Evolutionary conservation across 2,888 invertebrate genomes (phyloP).

Genomic region (Eupithecia pulchellata): DNA sequence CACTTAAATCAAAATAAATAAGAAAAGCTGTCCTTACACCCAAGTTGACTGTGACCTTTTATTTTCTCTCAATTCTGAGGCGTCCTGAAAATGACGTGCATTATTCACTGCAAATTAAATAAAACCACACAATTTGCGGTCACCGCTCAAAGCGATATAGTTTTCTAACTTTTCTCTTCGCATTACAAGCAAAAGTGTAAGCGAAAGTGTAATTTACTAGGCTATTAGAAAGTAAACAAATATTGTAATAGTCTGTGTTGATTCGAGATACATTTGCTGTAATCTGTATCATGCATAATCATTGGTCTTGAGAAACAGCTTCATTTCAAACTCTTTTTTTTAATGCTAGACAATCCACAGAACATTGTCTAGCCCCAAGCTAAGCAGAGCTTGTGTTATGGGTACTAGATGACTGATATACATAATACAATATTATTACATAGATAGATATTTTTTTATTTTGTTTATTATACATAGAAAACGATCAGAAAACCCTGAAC

Average conservation of each 20-base stretch:
- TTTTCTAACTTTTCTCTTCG: slow-evolving; percentile 64
- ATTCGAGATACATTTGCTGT: slow-evolving; percentile 34
- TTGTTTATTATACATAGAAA: too few species aligned
- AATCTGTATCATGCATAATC: slow-evolving; percentile 32
- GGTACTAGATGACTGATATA: too few species aligned
- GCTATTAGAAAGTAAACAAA: slow-evolving; percentile 64
- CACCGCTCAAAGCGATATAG: slow-evolving; percentile 50
- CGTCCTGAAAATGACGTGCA: neutral
- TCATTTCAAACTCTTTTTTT: neutral
- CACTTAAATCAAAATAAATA: neutral
- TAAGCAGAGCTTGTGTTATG: too few species aligned
- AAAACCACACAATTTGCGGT: slow-evolving; percentile 55
- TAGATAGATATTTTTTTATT: too few species aligned
- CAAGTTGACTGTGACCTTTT: neutral
- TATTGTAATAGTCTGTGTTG: slow-evolving; percentile 35
- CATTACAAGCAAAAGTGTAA: slow-evolving; percentile 42
- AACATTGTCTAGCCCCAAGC: too few species aligned
- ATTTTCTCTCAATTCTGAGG: slow-evolving; percentile 5
- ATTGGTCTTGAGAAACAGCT: slow-evolving; percentile 3
- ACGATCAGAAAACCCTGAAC: too few species aligned
- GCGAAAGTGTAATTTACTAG: slow-evolving; percentile 65
- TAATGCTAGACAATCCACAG: too few species aligned
- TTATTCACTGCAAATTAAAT: slow-evolving; percentile 45
- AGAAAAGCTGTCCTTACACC: neutral
- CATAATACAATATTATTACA: too few species aligned